Evolutionary conservation across 1,140 invertebrate genomes (phyloP), one percentile per base, ranked within the genome.

Genomic region (Drosophila nebulosa): DNA sequence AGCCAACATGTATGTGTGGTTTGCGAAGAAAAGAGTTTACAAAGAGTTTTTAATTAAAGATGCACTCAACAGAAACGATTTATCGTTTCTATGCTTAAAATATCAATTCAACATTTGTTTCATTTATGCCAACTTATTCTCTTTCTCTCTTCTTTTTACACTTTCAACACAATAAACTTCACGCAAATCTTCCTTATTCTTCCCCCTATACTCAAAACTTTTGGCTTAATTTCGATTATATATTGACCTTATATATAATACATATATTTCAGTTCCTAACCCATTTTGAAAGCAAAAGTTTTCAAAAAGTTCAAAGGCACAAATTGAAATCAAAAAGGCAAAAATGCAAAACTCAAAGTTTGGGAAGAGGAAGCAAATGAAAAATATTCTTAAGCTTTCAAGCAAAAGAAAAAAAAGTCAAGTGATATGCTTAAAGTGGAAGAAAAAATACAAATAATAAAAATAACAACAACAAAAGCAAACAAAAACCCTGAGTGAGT

Each of bases 381-480:
- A 75, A 69, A 75, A 69, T 74, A 70, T 74, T 74, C 57, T 67
- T 32, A 18, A 35, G 46, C 27, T 30, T n/a, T 24, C 5, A 57
- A 52, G 30, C 30, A 12, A 32, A 32, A 32, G 30, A 42, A 46
- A 21, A 35, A 59, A 30, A 65, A 59, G 59, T 39, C 27, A 74
- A 75, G 71, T 75, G 73, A 75, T 75, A 75, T 75, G 58, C 73
- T 74, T 58, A 52, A 56, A 56, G 39, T 18, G 7, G 1, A 16
- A 42, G 4, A 16, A 39, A 39, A 39, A 39, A 16, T 16, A 1
- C 6, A 42, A 16, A 39, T 22, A 46, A n/a, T 27, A 14, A 36
- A 10, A 36, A 57, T 16, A 32, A n/a, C 16, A 57, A n/a, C 71
- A 39, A 24, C 64, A 74, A 32, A 50, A 71, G 2, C 30, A 32